These are phyloP conservation scores for Erannis defoliaria DNA, from an alignment of 2,888 invertebrate genomes.

Conservation along the genomic window DNA sequence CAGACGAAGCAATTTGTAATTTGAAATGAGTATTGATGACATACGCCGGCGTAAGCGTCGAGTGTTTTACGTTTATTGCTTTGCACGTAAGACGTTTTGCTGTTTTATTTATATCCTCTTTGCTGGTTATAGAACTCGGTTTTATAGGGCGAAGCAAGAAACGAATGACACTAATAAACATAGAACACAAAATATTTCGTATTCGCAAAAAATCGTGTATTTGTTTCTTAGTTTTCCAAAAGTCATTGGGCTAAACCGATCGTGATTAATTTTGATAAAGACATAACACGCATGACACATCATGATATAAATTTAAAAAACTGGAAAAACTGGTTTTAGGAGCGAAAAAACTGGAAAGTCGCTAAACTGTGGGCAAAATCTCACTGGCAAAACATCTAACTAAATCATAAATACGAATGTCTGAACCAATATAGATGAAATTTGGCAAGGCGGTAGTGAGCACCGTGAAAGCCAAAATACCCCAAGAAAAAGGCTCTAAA, in stretches of 20 bases:
- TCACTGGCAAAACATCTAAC: no score
- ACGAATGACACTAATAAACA: not conserved
- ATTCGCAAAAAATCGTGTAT: not conserved
- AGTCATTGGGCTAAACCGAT: not conserved
- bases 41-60: not conserved
- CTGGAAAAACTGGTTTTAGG: no score
- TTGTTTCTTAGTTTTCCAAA: not conserved
- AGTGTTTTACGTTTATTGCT: conserved; percentile 2
- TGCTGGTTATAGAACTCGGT: not conserved
- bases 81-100: not conserved
- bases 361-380: no score
- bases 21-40: not conserved
- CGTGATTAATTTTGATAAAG: not conserved
- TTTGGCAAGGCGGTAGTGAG: not conserved
- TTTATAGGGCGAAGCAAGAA: not conserved
- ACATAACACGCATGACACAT: no score
- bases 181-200: no score
- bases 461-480: no score
- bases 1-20: not conserved
- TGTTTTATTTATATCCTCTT: not conserved
- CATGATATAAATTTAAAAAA: no score
- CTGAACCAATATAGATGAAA: not conserved
- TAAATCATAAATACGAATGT: no score
- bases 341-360: not conserved
- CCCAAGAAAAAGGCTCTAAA: no score